A percentile compares a stretch with the other conserved stretches of the same genome.
phyloP scores from a whole-genome alignment of 92 coral and sea anemone species.

The Porites lobata region DNA sequence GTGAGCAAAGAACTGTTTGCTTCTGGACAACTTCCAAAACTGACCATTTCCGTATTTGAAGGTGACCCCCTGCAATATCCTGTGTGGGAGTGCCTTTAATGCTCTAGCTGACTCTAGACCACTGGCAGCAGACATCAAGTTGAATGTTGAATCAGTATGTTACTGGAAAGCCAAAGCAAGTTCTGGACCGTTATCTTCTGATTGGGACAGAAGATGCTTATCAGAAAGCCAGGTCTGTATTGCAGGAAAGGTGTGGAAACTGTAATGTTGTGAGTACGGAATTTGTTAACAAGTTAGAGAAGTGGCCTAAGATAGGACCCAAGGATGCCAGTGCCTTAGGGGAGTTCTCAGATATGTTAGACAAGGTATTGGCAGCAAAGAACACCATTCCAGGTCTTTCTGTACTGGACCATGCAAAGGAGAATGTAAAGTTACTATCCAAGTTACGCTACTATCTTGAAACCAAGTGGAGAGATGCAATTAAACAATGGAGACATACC shows the following conservation, averaged over 20 bases:
- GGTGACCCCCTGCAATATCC: conserved; percentile 28
- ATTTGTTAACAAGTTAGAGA: conserved; percentile 37
- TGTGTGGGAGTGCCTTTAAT: conserved; percentile 60
- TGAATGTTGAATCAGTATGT: conserved; percentile 72
- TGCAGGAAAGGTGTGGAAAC: conserved; percentile 57
- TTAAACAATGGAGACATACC: not conserved
- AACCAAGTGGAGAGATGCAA: not conserved
- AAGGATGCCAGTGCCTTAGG: not conserved
- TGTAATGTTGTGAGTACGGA: conserved; percentile 59
- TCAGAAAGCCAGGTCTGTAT: conserved; percentile 40
- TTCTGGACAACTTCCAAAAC: conserved; percentile 25
- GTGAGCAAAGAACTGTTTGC: not conserved
- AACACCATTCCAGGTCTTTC: conserved; percentile 1
- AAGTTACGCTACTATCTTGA: not conserved
- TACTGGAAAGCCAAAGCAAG: conserved; percentile 64
- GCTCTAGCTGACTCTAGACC: conserved; percentile 56
- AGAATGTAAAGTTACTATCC: not conserved
- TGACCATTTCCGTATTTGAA: conserved; percentile 57
- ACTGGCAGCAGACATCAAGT: conserved; percentile 66
- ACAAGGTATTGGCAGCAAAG: conserved; percentile 10
- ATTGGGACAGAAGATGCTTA: conserved; percentile 59
- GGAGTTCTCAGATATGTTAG: not conserved
- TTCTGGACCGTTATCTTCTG: conserved; percentile 46
- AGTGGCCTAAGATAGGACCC: conserved; percentile 18
- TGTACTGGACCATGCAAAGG: conserved; percentile 1